Conservation (phyloP, 2,888 invertebrate genomes). For the Scaptomyza cyrtandrae region DNA sequence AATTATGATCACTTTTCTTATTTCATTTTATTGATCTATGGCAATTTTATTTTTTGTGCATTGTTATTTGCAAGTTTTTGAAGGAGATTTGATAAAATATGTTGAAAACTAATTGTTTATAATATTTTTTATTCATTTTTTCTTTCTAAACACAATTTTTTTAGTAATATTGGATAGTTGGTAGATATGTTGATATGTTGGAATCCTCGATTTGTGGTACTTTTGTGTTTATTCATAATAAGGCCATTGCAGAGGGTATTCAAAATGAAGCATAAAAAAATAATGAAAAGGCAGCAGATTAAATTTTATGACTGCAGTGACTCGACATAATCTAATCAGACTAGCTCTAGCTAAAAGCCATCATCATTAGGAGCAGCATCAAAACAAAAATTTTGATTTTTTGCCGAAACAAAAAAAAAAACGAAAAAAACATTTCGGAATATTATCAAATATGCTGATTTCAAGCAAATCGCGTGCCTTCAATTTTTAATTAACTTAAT, state of each 20-base stretch:
- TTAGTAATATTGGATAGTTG: too few species aligned
- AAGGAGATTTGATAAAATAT: too few species aligned
- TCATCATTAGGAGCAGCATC: conserved; percentile 33
- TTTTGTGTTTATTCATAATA: not conserved
- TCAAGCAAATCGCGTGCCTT: conserved; percentile 71
- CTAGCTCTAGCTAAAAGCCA: conserved; percentile 31
- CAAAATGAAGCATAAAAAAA: too few species aligned
- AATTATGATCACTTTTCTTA: too few species aligned
- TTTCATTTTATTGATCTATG: too few species aligned
- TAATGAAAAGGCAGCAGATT: conserved; percentile 64
- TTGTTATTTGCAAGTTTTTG: too few species aligned
- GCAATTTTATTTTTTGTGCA: too few species aligned
- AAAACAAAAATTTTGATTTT: conserved; percentile 59
- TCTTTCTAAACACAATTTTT: too few species aligned
- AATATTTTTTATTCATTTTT: too few species aligned
- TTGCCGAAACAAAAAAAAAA: conserved; percentile 47
- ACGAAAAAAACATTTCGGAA: conserved; percentile 48
- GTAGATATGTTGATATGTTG: too few species aligned
- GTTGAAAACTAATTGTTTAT: too few species aligned
- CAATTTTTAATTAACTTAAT: conserved; percentile 72
- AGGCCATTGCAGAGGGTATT: conserved; percentile 30
- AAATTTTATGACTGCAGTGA: conserved; percentile 61
- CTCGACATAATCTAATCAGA: conserved; percentile 69
- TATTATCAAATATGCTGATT: conserved; percentile 68
- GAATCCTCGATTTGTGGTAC: too few species aligned